Base-by-base conservation (phyloP, 2,113 vertebrate species). In the Oceanodroma tethys region DNA sequence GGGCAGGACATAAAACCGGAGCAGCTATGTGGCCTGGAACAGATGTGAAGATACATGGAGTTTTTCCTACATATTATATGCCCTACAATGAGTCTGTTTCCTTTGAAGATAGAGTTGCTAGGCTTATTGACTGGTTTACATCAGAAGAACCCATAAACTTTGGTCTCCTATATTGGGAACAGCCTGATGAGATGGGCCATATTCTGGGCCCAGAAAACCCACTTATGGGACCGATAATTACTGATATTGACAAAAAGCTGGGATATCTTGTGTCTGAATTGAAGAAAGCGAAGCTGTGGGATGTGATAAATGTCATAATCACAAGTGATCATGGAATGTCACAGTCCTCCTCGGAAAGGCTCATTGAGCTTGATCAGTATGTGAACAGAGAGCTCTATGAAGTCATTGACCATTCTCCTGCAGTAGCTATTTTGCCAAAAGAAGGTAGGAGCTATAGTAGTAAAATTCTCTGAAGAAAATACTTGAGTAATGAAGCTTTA, bases 291-390 rank as follows among this genome's bases (percentile, higher is more conserved):
- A 98, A 98, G 38, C 73, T 99, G 73, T 99, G 98, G 94, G 96
- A 98, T 52, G 92, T 72, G 15, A 53, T 99, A 53, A 99, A 99
- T 95, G 97, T 99, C 45, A 98, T 99, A 13, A 97, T 99, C 92
- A 99, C 99, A 34, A 99, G 99, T 23, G 99, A 99, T 94, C 99
- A 99, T 0, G 99, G 99, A 34, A 99, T 99, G 99, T 97, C 98
- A 2, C 98, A 99, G 96, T 98, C 98, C 1, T 99, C 98, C 48
- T 65, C 71, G 2, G 98, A 99, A 38, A 98, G 98, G 82, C 97
- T 99, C 58, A 98, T 99, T 70, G 99, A 99, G 74, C 98, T 99
- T 59, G 99, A 99, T 81, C 95, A 95, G 52, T 99, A 99, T 1
- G 97, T 99, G 90, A 97, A 96, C 62, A 98, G 97, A 88, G 98